A percentile compares a stretch with the other conserved stretches of the same genome.
Evolutionary conservation across 2,888 invertebrate species (phyloP).

Genomic region (Ernsta delagoae): DNA sequence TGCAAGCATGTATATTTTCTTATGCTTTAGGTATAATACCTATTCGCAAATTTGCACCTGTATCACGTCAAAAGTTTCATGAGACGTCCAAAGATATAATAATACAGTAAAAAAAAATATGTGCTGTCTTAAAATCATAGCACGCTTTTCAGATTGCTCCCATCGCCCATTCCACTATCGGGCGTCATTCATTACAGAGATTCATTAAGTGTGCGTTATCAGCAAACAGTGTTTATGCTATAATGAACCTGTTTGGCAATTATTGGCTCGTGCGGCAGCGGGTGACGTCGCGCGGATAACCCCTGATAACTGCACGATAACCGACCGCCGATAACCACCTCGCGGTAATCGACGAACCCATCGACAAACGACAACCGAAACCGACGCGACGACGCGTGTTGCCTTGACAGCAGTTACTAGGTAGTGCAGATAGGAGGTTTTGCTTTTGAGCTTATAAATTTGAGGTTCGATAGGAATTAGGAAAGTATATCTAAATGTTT

Average conservation of each 20-base stretch:
- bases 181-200: slow-evolving; percentile 28
- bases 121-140: background rate
- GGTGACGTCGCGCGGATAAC: slow-evolving; percentile 18
- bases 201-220: slow-evolving; percentile 26
- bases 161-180: background rate
- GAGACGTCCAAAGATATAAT: no score
- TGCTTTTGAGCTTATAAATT: no score
- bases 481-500: no score
- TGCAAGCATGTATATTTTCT: no score
- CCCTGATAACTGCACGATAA: slow-evolving; percentile 8
- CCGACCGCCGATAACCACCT: background rate
- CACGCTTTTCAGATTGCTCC: background rate
- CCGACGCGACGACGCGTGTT: no score
- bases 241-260: slow-evolving; percentile 32
- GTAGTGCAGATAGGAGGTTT: no score
- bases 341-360: background rate
- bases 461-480: no score
- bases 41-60: no score
- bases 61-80: no score
- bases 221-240: slow-evolving; percentile 9
- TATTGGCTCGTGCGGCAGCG: slow-evolving; percentile 32
- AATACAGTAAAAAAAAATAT: background rate
- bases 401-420: no score
- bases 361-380: background rate
- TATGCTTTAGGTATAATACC: no score